phyloP scores from a whole-genome alignment of 2,113 vertebrate species.

The Pollimyrus isidori region DNA sequence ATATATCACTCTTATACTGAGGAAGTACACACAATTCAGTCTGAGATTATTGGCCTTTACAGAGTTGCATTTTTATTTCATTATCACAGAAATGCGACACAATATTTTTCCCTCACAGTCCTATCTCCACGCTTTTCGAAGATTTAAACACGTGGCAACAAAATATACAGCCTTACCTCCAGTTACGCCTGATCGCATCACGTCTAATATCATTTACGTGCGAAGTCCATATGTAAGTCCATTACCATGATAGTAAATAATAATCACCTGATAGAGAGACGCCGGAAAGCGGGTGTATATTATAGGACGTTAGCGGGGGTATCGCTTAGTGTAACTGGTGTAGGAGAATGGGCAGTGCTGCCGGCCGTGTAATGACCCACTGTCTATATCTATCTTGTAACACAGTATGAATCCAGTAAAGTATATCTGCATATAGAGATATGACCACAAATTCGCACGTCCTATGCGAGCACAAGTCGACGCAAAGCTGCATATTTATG shows the following conservation, averaged over 20 bases:
- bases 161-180: neutral
- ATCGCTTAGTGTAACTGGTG: neutral
- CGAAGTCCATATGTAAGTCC: neutral
- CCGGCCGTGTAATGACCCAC: neutral
- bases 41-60: neutral
- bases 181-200: neutral
- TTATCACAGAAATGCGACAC: neutral
- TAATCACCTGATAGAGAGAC: neutral
- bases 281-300: neutral
- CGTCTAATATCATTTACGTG: neutral
- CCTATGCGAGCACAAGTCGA: neutral
- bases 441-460: neutral
- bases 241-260: neutral
- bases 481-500: neutral
- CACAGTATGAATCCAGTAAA: neutral
- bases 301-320: neutral
- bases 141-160: neutral
- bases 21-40: neutral
- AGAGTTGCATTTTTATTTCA: neutral
- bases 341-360: neutral
- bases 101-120: neutral
- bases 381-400: neutral
- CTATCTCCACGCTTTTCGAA: neutral
- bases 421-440: neutral
- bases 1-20: neutral